These are phyloP conservation scores for Chirona hameri DNA, from an alignment of 2,888 invertebrate genomes.

Conservation along the genomic window DNA sequence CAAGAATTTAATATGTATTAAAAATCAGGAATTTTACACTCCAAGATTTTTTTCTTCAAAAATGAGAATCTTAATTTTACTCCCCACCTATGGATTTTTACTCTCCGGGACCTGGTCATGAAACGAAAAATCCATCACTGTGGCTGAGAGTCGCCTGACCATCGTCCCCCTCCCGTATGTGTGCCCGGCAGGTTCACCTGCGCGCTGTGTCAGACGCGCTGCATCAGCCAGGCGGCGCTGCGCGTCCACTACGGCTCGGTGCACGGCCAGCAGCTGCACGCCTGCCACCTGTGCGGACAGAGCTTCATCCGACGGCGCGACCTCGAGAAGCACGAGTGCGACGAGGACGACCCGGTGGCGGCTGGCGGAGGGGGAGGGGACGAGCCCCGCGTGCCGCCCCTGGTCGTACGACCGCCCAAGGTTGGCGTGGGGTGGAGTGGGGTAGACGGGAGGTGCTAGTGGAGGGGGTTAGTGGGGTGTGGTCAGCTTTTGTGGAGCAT, in stretches of 20 bases:
- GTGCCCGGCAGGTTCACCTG: conserved; percentile 1
- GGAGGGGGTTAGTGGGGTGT: background rate
- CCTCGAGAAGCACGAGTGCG: conserved; percentile 23
- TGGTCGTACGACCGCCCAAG: background rate
- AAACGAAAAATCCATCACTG: too few species aligned
- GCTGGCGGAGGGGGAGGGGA: background rate
- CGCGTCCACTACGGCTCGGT: conserved; percentile 13
- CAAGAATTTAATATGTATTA: too few species aligned
- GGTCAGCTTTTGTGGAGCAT: too few species aligned
- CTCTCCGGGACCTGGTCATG: too few species aligned
- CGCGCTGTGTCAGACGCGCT: conserved; percentile 1
- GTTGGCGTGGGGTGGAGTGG: background rate
- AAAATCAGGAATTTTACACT: too few species aligned
- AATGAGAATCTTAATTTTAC: too few species aligned
- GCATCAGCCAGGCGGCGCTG: background rate
- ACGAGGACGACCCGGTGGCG: background rate
- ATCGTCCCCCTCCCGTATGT: too few species aligned
- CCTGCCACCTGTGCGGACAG: conserved; percentile 4
- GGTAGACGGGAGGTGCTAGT: background rate
- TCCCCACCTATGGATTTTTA: too few species aligned
- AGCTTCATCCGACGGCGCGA: conserved; percentile 6
- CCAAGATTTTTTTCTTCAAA: too few species aligned
- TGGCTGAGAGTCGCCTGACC: too few species aligned
- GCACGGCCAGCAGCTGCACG: conserved; percentile 22
- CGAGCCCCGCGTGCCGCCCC: conserved; percentile 4